phyloP scores from a whole-genome alignment of 2,888 invertebrate genomes.

The Thecophora atra region DNA sequence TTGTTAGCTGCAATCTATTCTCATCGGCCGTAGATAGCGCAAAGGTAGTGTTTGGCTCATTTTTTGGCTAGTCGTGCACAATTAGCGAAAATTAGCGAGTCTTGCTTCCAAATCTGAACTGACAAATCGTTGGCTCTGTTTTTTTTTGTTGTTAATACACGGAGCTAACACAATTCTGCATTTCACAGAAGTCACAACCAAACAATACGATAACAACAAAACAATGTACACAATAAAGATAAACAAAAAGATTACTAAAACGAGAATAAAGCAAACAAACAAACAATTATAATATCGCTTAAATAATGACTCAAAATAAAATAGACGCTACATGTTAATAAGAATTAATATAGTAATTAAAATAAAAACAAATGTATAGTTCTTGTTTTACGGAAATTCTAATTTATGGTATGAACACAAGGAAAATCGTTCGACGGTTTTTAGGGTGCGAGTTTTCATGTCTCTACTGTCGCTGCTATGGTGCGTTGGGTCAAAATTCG shows the following conservation, averaged over 20 bases:
- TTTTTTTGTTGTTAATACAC: conserved; percentile 19
- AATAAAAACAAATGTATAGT: not conserved
- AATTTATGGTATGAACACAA: no score
- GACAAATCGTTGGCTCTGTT: conserved; percentile 23
- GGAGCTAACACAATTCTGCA: conserved; percentile 11
- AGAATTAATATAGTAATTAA: not conserved
- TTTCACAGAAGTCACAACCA: conserved; percentile 17
- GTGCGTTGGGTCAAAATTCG: no score
- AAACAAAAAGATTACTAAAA: conserved; percentile 29
- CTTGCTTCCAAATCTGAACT: conserved; percentile 89
- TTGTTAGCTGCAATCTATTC: not conserved
- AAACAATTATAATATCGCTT: conserved; percentile 29
- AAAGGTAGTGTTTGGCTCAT: conserved; percentile 90
- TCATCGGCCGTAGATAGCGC: conserved; percentile 69
- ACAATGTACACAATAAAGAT: conserved; percentile 10
- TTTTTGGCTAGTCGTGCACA: conserved; percentile 92
- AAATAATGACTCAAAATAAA: conserved; percentile 8
- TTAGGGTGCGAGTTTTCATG: no score
- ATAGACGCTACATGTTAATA: not conserved
- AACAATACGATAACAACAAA: conserved; percentile 23
- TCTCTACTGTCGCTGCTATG: no score
- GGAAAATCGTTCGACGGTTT: not conserved
- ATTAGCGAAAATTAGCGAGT: no score
- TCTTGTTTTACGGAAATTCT: no score
- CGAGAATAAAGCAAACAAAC: conserved; percentile 32